A percentile compares a stretch with the other conserved stretches of the same genome.
Evolutionary conservation across 2,113 vertebrate genomes (phyloP).

Genomic region (Polyodon spathula): DNA sequence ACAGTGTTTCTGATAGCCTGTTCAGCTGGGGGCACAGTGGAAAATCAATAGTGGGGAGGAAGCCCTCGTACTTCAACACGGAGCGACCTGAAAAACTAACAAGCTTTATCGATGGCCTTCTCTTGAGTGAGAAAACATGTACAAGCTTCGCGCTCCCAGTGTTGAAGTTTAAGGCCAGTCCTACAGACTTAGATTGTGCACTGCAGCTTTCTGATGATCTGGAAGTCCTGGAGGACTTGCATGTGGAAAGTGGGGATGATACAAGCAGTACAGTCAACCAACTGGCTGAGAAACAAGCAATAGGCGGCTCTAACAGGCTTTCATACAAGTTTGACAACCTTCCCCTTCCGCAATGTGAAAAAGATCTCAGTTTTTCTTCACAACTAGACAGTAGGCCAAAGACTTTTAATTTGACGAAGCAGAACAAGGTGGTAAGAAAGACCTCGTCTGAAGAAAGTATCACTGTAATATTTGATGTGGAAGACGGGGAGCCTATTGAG

Average conservation of each 20-base stretch:
- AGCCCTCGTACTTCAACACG: slow-evolving; percentile 45
- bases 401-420: slow-evolving; percentile 61
- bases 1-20: slow-evolving; percentile 76
- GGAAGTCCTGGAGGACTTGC: slow-evolving; percentile 56
- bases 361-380: slow-evolving; percentile 45
- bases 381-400: slow-evolving; percentile 53
- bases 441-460: slow-evolving; percentile 73
- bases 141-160: slow-evolving; percentile 38
- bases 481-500: slow-evolving; percentile 70
- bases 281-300: slow-evolving; percentile 42
- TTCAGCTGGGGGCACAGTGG: slow-evolving; percentile 63
- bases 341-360: slow-evolving; percentile 37
- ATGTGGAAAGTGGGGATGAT: slow-evolving; percentile 57
- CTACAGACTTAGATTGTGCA: slow-evolving; percentile 25
- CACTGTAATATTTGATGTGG: slow-evolving; percentile 63
- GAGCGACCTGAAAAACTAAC: slow-evolving; percentile 70
- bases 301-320: slow-evolving; percentile 43
- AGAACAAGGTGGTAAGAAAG: slow-evolving; percentile 54
- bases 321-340: slow-evolving; percentile 37
- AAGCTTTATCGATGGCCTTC: slow-evolving; percentile 58
- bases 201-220: slow-evolving; percentile 67
- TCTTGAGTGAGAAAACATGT: slow-evolving; percentile 47
- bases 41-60: slow-evolving; percentile 40
- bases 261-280: slow-evolving; percentile 50
- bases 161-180: slow-evolving; percentile 41